Percentiles rank a stretch among this genome's conserved stretches.
Conservation (phyloP, 1,140 invertebrate genomes). For the Lamellibrachia luymesi region DNA sequence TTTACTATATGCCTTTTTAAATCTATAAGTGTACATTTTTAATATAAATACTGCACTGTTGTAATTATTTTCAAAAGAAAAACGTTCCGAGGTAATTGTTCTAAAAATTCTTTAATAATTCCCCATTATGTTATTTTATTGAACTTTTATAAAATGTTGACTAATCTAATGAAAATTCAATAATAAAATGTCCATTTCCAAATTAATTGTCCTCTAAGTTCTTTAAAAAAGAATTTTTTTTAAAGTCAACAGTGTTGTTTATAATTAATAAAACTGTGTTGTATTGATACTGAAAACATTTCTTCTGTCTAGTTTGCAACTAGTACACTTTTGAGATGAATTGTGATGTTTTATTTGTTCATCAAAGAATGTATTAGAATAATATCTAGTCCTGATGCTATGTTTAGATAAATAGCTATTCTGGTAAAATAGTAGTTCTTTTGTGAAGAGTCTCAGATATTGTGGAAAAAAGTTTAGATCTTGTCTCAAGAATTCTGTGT, state of each 20-base stretch:
- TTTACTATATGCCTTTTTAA: neutral
- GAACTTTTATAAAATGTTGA: no score
- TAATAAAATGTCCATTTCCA: no score
- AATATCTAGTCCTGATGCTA: neutral
- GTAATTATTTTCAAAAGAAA: no score
- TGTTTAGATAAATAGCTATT: neutral
- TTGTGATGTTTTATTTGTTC: neutral
- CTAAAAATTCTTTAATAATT: no score
- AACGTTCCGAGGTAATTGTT: no score
- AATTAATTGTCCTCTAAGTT: no score
- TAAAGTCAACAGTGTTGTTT: no score
- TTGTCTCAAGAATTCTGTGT: neutral
- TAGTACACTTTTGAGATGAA: neutral
- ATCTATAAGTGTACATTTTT: neutral
- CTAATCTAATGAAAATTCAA: no score
- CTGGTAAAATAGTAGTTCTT: neutral
- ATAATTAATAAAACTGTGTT: no score
- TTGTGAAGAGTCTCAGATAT: neutral
- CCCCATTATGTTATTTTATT: no score
- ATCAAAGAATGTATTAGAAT: neutral
- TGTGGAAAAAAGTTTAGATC: neutral
- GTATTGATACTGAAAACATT: no score
- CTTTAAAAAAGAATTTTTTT: no score
- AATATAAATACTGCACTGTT: neutral
- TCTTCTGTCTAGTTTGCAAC: neutral